Conservation (phyloP, 92 coral and sea anemone genomes). For the Chrysogorgia sp. region DNA sequence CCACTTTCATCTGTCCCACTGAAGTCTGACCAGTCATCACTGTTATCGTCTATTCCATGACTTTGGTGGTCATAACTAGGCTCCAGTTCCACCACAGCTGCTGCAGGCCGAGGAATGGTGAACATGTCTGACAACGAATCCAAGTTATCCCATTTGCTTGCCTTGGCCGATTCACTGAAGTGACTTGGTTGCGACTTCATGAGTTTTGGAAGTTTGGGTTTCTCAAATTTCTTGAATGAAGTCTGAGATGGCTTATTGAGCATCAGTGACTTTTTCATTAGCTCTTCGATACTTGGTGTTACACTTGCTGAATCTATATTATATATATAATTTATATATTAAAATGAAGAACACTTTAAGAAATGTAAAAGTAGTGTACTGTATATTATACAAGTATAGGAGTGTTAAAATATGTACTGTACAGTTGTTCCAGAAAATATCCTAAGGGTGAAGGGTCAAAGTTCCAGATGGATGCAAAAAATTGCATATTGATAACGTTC, state of each 20-base stretch:
- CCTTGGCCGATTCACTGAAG: constrained; percentile 27
- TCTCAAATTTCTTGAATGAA: constrained; percentile 18
- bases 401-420: no score
- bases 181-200: constrained; percentile 28
- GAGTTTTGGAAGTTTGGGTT: constrained; percentile 20
- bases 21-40: constrained; percentile 47
- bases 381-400: no score
- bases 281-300: constrained; percentile 39
- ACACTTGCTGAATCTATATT: background rate
- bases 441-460: no score
- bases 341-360: no score
- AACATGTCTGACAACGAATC: constrained; percentile 25
- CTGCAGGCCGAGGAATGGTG: constrained; percentile 22
- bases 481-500: no score
- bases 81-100: constrained; percentile 28
- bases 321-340: no score
- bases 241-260: constrained; percentile 10
- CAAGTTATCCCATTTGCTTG: constrained; percentile 39
- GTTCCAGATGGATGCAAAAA: no score
- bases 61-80: background rate
- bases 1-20: constrained; percentile 14
- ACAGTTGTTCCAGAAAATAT: no score
- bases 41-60: background rate
- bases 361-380: no score
- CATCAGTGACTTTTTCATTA: constrained; percentile 19